Conservation (phyloP, 2,797 vertebrate species). For the Decapterus maruadsi region DNA sequence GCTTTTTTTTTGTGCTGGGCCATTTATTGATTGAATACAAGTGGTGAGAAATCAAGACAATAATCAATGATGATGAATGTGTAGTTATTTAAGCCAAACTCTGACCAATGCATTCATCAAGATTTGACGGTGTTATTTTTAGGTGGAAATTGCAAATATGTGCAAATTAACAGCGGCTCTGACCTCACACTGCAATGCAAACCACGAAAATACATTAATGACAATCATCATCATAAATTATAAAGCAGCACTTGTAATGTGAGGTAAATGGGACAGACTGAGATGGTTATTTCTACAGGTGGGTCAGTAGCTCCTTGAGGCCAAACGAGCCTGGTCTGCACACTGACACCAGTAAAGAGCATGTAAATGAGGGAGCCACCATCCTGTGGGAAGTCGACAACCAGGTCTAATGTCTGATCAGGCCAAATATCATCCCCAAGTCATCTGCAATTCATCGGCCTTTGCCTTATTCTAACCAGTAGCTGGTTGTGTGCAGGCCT, state of each 20-base stretch:
- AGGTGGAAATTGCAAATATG: neutral
- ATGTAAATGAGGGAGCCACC: neutral
- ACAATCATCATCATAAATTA: neutral
- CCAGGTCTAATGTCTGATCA: neutral
- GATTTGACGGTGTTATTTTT: conserved; percentile 18
- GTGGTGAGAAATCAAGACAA: conserved; percentile 46
- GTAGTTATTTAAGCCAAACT: neutral
- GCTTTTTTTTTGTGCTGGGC: conserved; percentile 32
- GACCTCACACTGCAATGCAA: conserved; percentile 34
- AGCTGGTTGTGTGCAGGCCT: conserved; percentile 62
- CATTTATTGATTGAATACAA: conserved; percentile 71
- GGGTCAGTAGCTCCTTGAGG: conserved; percentile 12
- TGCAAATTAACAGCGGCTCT: conserved; percentile 14
- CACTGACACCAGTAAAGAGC: neutral
- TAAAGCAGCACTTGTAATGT: neutral
- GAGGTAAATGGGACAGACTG: neutral
- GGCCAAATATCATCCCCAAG: conserved; percentile 8
- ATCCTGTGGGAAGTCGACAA: neutral
- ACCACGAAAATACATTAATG: neutral
- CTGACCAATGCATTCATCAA: neutral
- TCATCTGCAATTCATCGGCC: conserved; percentile 28
- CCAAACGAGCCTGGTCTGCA: neutral
- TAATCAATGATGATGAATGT: conserved; percentile 28
- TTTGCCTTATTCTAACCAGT: conserved; percentile 35
- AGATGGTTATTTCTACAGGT: conserved; percentile 16